Evolutionary conservation across 2,888 invertebrate genomes (phyloP).

Genomic region (Camponotus fellah): DNA sequence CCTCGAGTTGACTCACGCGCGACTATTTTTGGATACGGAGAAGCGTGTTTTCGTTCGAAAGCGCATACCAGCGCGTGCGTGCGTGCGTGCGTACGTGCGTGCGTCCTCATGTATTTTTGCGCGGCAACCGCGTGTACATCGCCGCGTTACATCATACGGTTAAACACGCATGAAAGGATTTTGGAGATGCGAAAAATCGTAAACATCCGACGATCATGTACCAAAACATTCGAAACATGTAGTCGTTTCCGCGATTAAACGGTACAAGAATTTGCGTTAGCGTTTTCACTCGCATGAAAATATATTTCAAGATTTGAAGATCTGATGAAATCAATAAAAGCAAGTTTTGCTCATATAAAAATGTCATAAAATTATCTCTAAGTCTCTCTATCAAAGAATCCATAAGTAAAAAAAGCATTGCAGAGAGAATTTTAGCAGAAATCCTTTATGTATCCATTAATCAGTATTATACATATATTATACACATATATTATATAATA

Average conservation of each 20-base stretch:
- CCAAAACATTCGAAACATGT: conserved; percentile 1
- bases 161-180: conserved; percentile 51
- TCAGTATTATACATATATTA: background rate
- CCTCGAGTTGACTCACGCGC: conserved; percentile 80
- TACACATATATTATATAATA: no score
- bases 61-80: conserved; percentile 66
- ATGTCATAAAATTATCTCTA: background rate
- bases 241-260: background rate
- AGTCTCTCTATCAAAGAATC: background rate
- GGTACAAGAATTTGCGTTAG: background rate
- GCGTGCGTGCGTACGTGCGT: conserved; percentile 66
- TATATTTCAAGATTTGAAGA: background rate
- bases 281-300: background rate
- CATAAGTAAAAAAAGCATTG: background rate
- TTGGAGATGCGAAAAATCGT: conserved; percentile 58
- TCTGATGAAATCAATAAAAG: background rate
- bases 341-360: background rate
- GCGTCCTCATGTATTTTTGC: conserved; percentile 48
- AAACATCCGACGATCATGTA: background rate
- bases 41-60: conserved; percentile 80
- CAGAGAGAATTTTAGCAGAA: no score
- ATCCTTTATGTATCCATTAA: background rate
- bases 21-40: conserved; percentile 78
- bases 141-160: conserved; percentile 69
- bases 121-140: conserved; percentile 55